phyloP scores from a whole-genome alignment of 2,888 invertebrate genomes.

The Byasa hedistus region DNA sequence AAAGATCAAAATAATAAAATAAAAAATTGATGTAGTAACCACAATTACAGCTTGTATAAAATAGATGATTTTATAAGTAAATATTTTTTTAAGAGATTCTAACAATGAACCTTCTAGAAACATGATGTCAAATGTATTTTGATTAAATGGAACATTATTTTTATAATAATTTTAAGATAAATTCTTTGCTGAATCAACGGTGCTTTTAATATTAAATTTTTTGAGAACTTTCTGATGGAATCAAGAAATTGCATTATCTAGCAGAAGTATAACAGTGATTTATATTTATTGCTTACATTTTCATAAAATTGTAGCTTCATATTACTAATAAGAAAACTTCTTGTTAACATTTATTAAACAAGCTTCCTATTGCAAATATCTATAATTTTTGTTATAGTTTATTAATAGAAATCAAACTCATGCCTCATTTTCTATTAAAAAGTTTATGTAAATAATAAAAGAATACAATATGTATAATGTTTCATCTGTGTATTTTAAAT shows the following conservation, averaged over 20 bases:
- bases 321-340: neutral
- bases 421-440: no score
- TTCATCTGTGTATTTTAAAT: no score
- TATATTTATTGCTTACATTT: neutral
- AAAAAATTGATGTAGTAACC: no score
- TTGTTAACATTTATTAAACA: neutral
- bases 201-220: conserved; percentile 49
- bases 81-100: neutral
- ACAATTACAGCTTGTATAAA: no score
- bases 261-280: neutral
- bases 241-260: neutral
- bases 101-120: neutral
- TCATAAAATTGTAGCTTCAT: neutral
- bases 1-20: neutral
- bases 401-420: no score
- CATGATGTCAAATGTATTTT: neutral
- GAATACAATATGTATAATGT: no score
- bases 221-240: conserved; percentile 21
- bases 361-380: neutral
- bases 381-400: no score
- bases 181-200: conserved; percentile 67
- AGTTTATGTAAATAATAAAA: no score
- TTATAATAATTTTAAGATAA: conserved; percentile 30
- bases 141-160: conserved; percentile 14
- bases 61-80: neutral